Percentiles rank a stretch among this genome's conserved stretches.
Conservation (phyloP, 2,113 vertebrate species). For the Saccopteryx bilineata region DNA sequence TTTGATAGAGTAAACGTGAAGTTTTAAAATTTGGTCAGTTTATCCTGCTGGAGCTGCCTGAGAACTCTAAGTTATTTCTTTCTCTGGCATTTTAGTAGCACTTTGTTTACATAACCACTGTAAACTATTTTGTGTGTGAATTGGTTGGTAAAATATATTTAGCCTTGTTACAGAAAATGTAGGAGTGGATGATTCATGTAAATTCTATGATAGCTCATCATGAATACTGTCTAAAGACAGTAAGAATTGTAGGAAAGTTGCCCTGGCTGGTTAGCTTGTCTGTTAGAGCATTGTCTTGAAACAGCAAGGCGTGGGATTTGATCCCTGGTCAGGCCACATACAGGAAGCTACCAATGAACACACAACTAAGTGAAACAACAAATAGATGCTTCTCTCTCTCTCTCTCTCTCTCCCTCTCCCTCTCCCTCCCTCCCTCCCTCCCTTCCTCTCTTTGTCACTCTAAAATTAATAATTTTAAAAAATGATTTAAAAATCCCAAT, state of each 20-base stretch:
- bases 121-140: background rate
- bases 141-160: background rate
- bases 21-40: background rate
- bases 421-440: too few species aligned
- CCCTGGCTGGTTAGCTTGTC: too few species aligned
- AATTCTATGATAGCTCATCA: background rate
- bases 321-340: too few species aligned
- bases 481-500: too few species aligned
- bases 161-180: background rate
- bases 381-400: too few species aligned
- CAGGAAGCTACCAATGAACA: too few species aligned
- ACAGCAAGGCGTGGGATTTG: too few species aligned
- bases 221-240: background rate
- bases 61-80: background rate
- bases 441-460: too few species aligned
- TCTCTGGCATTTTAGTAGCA: background rate
- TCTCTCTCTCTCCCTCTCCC: too few species aligned
- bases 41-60: background rate
- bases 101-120: background rate
- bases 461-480: too few species aligned
- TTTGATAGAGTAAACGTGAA: background rate
- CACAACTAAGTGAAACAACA: too few species aligned
- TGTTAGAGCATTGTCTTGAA: too few species aligned
- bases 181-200: background rate
- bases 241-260: background rate